Evolutionary conservation across 2,113 vertebrate species (phyloP), one percentile per base, ranked within the genome.

Genomic region (Paratilapia polleni): DNA sequence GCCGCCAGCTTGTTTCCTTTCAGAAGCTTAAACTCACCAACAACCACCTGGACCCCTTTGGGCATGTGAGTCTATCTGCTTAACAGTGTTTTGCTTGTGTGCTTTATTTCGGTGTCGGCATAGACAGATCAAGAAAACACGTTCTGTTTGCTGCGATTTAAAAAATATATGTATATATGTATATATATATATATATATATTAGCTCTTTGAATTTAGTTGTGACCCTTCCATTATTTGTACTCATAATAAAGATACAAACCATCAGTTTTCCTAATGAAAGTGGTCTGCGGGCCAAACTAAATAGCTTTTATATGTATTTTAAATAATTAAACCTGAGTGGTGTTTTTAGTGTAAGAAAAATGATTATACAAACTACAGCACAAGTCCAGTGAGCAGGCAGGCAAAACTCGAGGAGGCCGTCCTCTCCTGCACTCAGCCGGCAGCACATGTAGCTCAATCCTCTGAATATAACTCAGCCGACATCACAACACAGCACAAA

Each of bases 21-120:
- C 98, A 99, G 93, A 99, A 99, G 43, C 97, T 99, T 74, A 99
- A 99, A 87, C 97, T 99, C 84, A 99, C 98, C 91, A 99, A 99
- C 92, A 99, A 99, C 94, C 98, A 99, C 94, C 96, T 99, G 58
- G 98, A 99, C 81, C 98, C 98, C 1, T 99, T 99, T 75, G 98
- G 98, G 77, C 98, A 99, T 2, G 98, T 99, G 87, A 98, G 98
- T 96, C 61, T 34, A 66, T 6, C 60, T 31, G 54, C 11, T 22
- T 74, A 19, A 3, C 9, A 5, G 26, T 26, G 24, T 26, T 54
- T 64, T 63, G 22, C 3, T 8, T 26, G 38, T 49, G 60, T 64
- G 4, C 3, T 62, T 6, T 15, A 5, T n/a, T 66, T 57, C 5
- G 24, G n/a, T 47, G 54, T 43, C 76, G 31, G 58, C 15, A n/a